Conservation (phyloP, 2,113 vertebrate species). For the Dasyurus viverrinus region DNA sequence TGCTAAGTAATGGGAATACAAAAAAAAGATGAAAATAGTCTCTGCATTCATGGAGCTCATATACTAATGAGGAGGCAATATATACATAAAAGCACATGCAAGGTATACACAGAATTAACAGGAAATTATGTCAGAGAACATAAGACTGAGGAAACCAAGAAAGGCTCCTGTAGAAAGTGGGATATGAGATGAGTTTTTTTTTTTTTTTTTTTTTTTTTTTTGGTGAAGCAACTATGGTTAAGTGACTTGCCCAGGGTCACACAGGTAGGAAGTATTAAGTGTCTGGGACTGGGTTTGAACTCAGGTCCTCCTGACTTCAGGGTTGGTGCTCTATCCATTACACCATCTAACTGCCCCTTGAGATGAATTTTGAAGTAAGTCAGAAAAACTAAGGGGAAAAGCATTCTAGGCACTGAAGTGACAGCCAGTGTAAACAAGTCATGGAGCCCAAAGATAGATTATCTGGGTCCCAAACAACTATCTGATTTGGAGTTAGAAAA, state of each 20-base stretch:
- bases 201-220: not conserved
- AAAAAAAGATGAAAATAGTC: not conserved
- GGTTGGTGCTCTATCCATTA: too few relatives aligned
- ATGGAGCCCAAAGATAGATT: not conserved
- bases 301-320: too few relatives aligned
- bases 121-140: not conserved
- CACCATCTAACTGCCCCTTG: too few relatives aligned
- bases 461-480: not conserved
- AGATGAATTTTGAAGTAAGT: not conserved
- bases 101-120: not conserved
- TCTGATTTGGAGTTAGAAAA: not conserved
- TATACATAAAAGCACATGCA: not conserved
- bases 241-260: too few relatives aligned
- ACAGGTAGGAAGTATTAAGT: too few relatives aligned
- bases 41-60: not conserved
- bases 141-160: not conserved
- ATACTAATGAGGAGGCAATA: not conserved
- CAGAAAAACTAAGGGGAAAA: not conserved
- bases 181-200: not conserved
- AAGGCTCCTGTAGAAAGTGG: not conserved
- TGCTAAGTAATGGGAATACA: not conserved
- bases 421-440: not conserved
- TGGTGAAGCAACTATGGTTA: too few relatives aligned
- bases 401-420: not conserved
- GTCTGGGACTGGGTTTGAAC: too few relatives aligned